Evolutionary conservation across 2,113 vertebrate species (phyloP).

Genomic region (Saccopteryx bilineata): DNA sequence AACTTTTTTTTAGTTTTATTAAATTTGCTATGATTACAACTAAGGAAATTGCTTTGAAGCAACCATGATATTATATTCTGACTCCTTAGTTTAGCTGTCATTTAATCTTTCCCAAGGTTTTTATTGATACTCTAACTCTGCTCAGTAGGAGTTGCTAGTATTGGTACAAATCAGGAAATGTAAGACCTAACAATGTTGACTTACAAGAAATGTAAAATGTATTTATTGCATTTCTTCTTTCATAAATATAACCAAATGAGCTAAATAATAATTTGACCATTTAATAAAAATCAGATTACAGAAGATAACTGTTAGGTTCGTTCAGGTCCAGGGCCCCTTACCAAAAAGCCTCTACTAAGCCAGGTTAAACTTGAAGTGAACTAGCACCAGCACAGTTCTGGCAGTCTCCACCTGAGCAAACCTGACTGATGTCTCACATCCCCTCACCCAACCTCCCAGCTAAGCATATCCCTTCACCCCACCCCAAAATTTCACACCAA

Average conservation of each 20-base stretch:
- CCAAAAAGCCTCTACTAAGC: too few relatives aligned
- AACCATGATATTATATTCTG: conserved; percentile 61
- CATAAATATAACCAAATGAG: conserved; percentile 46
- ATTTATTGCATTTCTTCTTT: conserved; percentile 41
- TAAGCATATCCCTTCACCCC: too few relatives aligned
- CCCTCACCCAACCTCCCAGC: too few relatives aligned
- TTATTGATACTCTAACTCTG: conserved; percentile 12
- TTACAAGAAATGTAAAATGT: conserved; percentile 43
- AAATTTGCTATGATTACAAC: conserved; percentile 83
- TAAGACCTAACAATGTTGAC: conserved; percentile 44
- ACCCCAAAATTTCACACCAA: too few relatives aligned
- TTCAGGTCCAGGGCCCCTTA: too few relatives aligned
- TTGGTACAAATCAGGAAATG: conserved; percentile 32
- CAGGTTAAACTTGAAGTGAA: too few relatives aligned
- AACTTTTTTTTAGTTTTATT: conserved; percentile 65
- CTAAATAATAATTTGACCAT: conserved; percentile 57
- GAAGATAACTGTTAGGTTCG: not conserved
- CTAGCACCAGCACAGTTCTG: too few relatives aligned
- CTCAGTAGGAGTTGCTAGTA: not conserved
- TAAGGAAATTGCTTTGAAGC: conserved; percentile 70
- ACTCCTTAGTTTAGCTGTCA: conserved; percentile 26
- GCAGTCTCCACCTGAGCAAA: too few relatives aligned
- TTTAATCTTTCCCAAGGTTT: conserved; percentile 64
- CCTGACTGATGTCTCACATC: too few relatives aligned
- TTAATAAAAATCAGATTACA: conserved; percentile 41